Percentiles rank a stretch among this genome's conserved stretches.
phyloP scores from a whole-genome alignment of 1,140 invertebrate species.

The Phocides pigmalion region DNA sequence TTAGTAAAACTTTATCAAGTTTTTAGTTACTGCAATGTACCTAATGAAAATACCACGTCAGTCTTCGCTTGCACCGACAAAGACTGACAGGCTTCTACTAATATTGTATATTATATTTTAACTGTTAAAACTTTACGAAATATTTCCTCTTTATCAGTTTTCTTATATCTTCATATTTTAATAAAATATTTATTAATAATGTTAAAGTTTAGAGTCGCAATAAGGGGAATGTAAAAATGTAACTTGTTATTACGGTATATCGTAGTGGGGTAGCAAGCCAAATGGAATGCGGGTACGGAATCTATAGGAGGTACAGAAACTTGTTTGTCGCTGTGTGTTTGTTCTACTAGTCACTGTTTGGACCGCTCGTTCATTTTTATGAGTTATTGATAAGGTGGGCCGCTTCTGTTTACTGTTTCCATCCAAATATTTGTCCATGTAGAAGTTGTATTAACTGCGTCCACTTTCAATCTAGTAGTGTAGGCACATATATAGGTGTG shows the following conservation, averaged over 20 bases:
- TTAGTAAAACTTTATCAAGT: constrained; percentile 80
- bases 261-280: constrained; percentile 3
- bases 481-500: background rate
- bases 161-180: too few species aligned
- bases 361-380: constrained; percentile 75
- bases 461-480: constrained; percentile 2
- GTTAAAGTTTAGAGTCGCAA: too few species aligned
- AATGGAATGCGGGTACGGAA: constrained; percentile 15
- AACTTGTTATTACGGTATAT: constrained; percentile 25
- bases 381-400: constrained; percentile 76
- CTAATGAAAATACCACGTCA: constrained; percentile 79
- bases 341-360: constrained; percentile 58
- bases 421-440: constrained; percentile 59
- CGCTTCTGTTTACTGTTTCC: constrained; percentile 61
- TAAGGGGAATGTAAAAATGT: too few species aligned
- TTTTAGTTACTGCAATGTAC: constrained; percentile 74
- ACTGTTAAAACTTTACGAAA: background rate
- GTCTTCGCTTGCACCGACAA: constrained; percentile 42
- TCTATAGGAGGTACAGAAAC: constrained; percentile 34
- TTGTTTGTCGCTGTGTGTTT: constrained; percentile 67
- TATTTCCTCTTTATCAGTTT: too few species aligned
- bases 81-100: constrained; percentile 40
- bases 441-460: constrained; percentile 18
- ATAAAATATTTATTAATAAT: too few species aligned
- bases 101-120: constrained; percentile 7